Evolutionary conservation across 2,797 vertebrate species (phyloP), one percentile per base, ranked within the genome.

Genomic region (Schizothorax lantsangensis): DNA sequence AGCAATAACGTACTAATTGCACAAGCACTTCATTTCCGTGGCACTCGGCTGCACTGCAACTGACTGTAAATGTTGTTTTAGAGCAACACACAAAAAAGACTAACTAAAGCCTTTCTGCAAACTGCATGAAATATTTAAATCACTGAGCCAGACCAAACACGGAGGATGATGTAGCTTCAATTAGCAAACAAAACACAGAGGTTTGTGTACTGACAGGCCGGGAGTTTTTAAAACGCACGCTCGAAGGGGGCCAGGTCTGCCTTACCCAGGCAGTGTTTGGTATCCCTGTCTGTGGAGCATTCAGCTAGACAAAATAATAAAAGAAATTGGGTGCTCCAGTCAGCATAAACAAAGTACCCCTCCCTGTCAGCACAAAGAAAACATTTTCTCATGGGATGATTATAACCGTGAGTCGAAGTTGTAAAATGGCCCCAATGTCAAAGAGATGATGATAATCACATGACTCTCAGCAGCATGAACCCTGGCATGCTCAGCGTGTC

Each of bases 1-100:
- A 23, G 75, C 88, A 84, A 89, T 84, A 88, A 85, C 52, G 77
- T 40, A 85, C 83, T 88, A 89, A 91, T 91, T 91, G 81, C 77
- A 87, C 59, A 83, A 90, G 75, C 71, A 78, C 84, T 72, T 68
- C 33, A 83, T 85, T 89, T 79, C 72, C 85, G 82, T 82, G 64
- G 54, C 49, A 59, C 62, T 79, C 80, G n/a, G 26, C 26, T 36
- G 30, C 49, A 71, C 33, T 64, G 17, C 49, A 81, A 38, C 33
- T 59, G 74, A 78, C 66, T 33, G 74, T 64, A 45, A 86, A 87
- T 52, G 81, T 88, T 88, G 79, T 87, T 83, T 79, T 78, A 83
- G 66, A 81, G 66, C 80, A 64, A 86, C 78, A 74, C 5, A 52
- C 52, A 87, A 86, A 80, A 59, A 68, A 78, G 26, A 33, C 43